Base-by-base conservation (phyloP, 2,888 invertebrate genomes). In the Chesias legatella region DNA sequence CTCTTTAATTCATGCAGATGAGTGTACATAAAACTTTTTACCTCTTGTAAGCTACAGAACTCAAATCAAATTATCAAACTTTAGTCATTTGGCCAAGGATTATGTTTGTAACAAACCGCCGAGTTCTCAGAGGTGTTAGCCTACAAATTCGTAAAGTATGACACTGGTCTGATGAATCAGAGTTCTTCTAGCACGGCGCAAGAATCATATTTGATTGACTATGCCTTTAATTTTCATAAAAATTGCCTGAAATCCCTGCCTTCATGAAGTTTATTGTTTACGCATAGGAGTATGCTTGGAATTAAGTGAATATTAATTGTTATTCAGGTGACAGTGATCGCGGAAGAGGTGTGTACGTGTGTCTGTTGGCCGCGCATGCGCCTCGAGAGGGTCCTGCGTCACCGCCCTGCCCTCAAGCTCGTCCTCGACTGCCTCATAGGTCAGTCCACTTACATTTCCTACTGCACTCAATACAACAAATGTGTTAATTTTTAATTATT, bases 311-410 rank as follows among this genome's bases (percentile, higher is more conserved):
- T 44, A 45, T 43, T 32, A 38, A 33, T 40, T 47, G 33, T 45
- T 44, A 32, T 62, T n/a, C 75, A 92, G 92, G 94, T 94, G 63
- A 92, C 93, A 45, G 92, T 94, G 62, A 90, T 93, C 31, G 95
- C 95, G 7, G 93, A 93, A 68, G 95, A 95, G 69, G 91, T 92
- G 56, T 91, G 93, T 80, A 90, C 92, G 58, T 93, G 94, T 68
- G 84, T 95, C 51, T 93, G 94, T 65, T 95, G 95, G 95, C 91
- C 94, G 48, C 90, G 94, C 61, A 90, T 93, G 89, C 91, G 92
- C 58, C 89, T 95, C 41, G 92, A 93, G 68, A 89, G 93, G 43
- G 92, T 94, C 53, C 90, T 95, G 52, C 90, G 93, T 50, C 92
- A 93, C 69, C 90, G 94, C 63, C 93, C 94, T 8, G 90, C 91